These are phyloP conservation scores for Erebia ligea DNA, from an alignment of 2,888 invertebrate species.

Conservation along the genomic window DNA sequence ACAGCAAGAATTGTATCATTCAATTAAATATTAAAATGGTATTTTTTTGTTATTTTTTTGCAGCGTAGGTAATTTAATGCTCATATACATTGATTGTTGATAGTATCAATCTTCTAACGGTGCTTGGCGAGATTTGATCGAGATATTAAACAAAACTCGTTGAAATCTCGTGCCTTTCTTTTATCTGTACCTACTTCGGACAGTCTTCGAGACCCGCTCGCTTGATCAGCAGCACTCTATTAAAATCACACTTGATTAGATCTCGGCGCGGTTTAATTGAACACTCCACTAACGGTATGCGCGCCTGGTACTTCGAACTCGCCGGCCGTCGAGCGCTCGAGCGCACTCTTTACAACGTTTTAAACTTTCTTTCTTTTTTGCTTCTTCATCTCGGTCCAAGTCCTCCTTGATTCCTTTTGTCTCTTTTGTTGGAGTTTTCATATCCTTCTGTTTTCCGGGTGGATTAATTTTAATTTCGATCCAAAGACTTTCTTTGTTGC, in stretches of 20 bases:
- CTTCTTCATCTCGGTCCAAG: constrained; percentile 55
- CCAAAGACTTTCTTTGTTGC: constrained; percentile 55
- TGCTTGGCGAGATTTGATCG: constrained; percentile 53
- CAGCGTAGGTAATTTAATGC: constrained; percentile 22
- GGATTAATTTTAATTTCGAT: constrained; percentile 76
- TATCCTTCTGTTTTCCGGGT: constrained; percentile 75
- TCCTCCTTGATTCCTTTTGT: constrained; percentile 64
- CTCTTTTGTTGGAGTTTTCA: constrained; percentile 72
- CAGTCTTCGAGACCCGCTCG: constrained; percentile 45
- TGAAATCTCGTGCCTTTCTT: constrained; percentile 55
- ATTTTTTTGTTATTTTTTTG: constrained; percentile 16
- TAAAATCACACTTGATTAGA: constrained; percentile 78
- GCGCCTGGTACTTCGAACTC: constrained; percentile 61
- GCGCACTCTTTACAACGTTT: constrained; percentile 40
- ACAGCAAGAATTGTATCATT: constrained; percentile 6
- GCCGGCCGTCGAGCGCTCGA: constrained; percentile 47
- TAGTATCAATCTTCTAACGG: constrained; percentile 49
- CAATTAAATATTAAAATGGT: constrained; percentile 8
- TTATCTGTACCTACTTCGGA: constrained; percentile 53
- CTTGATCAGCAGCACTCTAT: constrained; percentile 65
- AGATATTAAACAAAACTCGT: constrained; percentile 54
- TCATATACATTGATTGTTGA: constrained; percentile 20
- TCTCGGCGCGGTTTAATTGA: constrained; percentile 72
- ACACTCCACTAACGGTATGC: constrained; percentile 65
- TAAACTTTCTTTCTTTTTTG: constrained; percentile 59